Conservation (phyloP, 2,113 vertebrate species). For the Rhombomys opimus region DNA sequence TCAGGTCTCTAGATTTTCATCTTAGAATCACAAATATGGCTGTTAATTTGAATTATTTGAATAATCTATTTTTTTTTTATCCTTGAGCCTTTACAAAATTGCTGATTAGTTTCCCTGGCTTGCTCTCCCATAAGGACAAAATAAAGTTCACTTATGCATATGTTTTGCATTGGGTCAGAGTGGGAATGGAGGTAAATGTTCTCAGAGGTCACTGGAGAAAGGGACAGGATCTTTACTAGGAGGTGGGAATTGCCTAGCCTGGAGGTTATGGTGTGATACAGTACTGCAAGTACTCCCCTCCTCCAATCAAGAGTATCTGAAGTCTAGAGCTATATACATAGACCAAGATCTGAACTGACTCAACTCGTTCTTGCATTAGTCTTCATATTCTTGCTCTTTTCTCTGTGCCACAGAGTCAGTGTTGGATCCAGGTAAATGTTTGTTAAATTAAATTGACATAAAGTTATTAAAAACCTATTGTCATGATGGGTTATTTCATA, state of each 20-base stretch:
- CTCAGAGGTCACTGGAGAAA: not conserved
- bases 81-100: not conserved
- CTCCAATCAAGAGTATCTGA: not conserved
- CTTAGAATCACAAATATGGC: constrained; percentile 10
- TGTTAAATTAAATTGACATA: constrained; percentile 38
- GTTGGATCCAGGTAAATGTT: constrained; percentile 11
- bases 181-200: constrained; percentile 25
- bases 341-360: not conserved
- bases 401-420: not conserved
- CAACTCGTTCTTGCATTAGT: not conserved
- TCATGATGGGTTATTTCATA: not conserved
- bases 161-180: constrained; percentile 16
- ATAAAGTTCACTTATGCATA: not conserved
- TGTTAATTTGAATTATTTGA: constrained; percentile 49
- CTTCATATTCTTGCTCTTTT: not conserved
- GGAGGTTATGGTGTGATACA: not conserved
- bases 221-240: not conserved
- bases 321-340: not conserved
- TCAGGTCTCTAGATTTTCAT: not conserved
- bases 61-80: constrained; percentile 53
- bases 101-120: not conserved
- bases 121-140: not conserved
- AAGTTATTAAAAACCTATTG: constrained; percentile 29
- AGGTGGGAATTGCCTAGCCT: not conserved
- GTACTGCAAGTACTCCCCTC: not conserved